Base-by-base conservation (phyloP, 2,888 invertebrate genomes). In the Anthrax anthrax region DNA sequence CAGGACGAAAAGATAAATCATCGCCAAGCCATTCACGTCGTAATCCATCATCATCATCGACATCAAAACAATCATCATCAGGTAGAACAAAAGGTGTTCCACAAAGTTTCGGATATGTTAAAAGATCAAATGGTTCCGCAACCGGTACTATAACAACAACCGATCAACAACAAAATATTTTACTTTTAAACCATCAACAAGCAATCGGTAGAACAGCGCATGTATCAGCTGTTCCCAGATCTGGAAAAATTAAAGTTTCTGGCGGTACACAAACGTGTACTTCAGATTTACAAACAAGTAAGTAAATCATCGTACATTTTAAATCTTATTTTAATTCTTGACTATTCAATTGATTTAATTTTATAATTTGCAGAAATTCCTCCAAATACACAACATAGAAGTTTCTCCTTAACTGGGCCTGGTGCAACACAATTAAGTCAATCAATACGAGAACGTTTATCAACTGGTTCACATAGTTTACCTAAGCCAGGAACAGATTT, bases 251-350 rank as follows among this genome's bases (percentile, higher is more conserved):
- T 32, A 90, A 90, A 71, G 85, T 89, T 23, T 87, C 89, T 8
- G 89, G 89, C 14, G 90, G 90, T 27, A 89, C 90, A 0, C 90
- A 91, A 65, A 90, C 90, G 8, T 82, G 86, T 58, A 83, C 81
- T 34, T 81, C 81, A 57, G 85, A 85, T 59, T 70, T 82, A 36
- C 80, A 80, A 64, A 80, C 77, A 61, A 79, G 80, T 80, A 63
- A 73, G 76, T 70, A n/a, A n/a, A n/a, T 34, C 34, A 9, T 34
- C 10, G 10, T 12, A 34, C 4, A 14, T 9, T 9, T 34, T 5
- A 44, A 41, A 23, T 23, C 8, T 12, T 13, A 13, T 18, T 17
- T 13, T 2, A 39, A 18, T 39, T 42, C 40, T 40, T 45, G n/a
- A n/a, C n/a, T n/a, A n/a, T 12, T 19, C 13, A 13, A 38, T 32